Evolutionary conservation across 2,888 invertebrate species (phyloP).

Genomic region (Eupeodes luniger): DNA sequence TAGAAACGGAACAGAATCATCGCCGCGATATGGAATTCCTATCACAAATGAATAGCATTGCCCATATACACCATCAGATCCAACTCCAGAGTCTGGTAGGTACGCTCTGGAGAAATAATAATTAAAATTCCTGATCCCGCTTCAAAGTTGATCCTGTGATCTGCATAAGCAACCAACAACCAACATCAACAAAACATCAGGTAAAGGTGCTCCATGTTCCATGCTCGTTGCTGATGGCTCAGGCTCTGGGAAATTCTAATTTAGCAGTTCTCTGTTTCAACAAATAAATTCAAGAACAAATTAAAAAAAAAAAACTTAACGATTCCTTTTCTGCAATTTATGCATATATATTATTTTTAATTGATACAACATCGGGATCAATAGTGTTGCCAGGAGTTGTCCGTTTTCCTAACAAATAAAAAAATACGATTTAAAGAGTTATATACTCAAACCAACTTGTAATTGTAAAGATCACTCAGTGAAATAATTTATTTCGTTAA

Average conservation of each 20-base stretch:
- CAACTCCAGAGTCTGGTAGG: slow-evolving; percentile 23
- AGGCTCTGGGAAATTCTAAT: slow-evolving; percentile 63
- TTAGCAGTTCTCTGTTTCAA: slow-evolving; percentile 56
- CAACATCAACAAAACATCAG: slow-evolving; percentile 40
- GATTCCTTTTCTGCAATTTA: slow-evolving; percentile 54
- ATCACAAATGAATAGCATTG: slow-evolving; percentile 55
- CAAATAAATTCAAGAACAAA: background rate
- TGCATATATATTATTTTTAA: slow-evolving; percentile 70
- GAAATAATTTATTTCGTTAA: too few relatives aligned
- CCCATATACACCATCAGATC: slow-evolving; percentile 26
- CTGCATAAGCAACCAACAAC: slow-evolving; percentile 65
- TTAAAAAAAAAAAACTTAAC: slow-evolving; percentile 26
- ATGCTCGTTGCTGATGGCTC: slow-evolving; percentile 1
- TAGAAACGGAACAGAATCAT: slow-evolving; percentile 32
- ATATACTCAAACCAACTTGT: too few relatives aligned
- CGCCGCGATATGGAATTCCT: slow-evolving; percentile 70
- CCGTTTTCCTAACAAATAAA: background rate
- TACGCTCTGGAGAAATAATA: slow-evolving; percentile 64
- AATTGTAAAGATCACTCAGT: too few relatives aligned
- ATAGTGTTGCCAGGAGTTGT: slow-evolving; percentile 28
- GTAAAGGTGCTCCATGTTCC: background rate
- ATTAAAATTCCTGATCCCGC: slow-evolving; percentile 71
- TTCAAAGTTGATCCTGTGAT: slow-evolving; percentile 67
- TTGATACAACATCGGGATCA: slow-evolving; percentile 62
- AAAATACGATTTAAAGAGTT: too few relatives aligned